A percentile compares a stretch with the other conserved stretches of the same genome.
These are phyloP conservation scores for Phocoena sinus DNA, from an alignment of 2,113 vertebrate genomes.

Conservation along the genomic window DNA sequence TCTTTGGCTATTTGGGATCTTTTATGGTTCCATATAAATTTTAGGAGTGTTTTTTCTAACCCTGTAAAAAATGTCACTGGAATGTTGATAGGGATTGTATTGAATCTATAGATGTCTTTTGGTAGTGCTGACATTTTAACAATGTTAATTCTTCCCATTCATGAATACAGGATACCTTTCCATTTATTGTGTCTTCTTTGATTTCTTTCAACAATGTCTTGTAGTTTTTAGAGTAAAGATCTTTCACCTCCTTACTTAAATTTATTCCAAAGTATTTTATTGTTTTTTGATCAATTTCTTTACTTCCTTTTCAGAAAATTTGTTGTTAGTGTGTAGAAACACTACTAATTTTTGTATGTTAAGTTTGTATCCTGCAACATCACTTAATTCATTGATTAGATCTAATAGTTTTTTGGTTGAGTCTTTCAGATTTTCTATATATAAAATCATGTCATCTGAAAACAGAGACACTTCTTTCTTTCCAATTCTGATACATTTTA, in stretches of 20 bases:
- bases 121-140: not conserved
- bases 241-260: not conserved
- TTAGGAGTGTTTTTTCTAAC: not conserved
- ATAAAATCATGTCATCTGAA: not conserved
- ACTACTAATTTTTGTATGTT: not conserved
- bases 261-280: not conserved
- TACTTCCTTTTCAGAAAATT: not conserved
- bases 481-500: not conserved
- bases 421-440: not conserved
- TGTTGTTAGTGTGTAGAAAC: not conserved
- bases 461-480: not conserved
- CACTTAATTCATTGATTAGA: not conserved
- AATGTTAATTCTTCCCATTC: not conserved
- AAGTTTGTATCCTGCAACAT: not conserved
- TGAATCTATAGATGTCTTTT: not conserved
- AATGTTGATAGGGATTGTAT: not conserved
- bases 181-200: not conserved
- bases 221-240: not conserved
- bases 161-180: not conserved
- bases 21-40: not conserved
- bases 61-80: not conserved
- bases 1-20: not conserved
- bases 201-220: not conserved
- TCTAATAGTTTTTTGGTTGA: not conserved
- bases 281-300: not conserved